Conservation (phyloP, 2,797 vertebrate genomes). For the Podarcis siculus region DNA sequence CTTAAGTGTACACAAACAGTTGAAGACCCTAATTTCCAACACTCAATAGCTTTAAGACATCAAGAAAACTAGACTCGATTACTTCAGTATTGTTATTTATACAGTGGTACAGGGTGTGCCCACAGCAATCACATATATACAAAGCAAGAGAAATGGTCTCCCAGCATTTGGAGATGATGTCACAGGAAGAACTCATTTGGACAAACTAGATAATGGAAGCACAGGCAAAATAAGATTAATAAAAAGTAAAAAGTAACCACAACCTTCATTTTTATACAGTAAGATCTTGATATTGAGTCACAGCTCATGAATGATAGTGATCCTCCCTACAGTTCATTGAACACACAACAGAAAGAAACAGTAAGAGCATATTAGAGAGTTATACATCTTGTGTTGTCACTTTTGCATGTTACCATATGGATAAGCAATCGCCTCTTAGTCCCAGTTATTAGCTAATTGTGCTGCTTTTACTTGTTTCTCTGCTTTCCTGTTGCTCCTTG, state of each 20-base stretch:
- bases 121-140: conserved; percentile 90
- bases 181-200: conserved; percentile 60
- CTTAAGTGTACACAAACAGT: conserved; percentile 87
- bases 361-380: conserved; percentile 31
- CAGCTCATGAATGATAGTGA: background rate
- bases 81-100: conserved; percentile 79
- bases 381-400: conserved; percentile 1
- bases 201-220: conserved; percentile 72
- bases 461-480: conserved; percentile 8
- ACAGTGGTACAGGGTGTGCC: conserved; percentile 65
- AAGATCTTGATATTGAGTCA: background rate
- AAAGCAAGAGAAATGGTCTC: conserved; percentile 78
- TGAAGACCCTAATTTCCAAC: conserved; percentile 83
- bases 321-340: conserved; percentile 8
- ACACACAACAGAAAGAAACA: conserved; percentile 21
- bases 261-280: conserved; percentile 52
- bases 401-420: background rate
- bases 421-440: background rate
- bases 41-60: conserved; percentile 79
- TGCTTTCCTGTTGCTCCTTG: background rate
- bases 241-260: conserved; percentile 41
- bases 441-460: conserved; percentile 8
- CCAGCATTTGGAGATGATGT: conserved; percentile 40
- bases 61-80: conserved; percentile 79
- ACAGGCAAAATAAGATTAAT: conserved; percentile 68